Evolutionary conservation across 2,797 vertebrate genomes (phyloP), one percentile per base, ranked within the genome.

Genomic region (Enteromius unitaeniatus): DNA sequence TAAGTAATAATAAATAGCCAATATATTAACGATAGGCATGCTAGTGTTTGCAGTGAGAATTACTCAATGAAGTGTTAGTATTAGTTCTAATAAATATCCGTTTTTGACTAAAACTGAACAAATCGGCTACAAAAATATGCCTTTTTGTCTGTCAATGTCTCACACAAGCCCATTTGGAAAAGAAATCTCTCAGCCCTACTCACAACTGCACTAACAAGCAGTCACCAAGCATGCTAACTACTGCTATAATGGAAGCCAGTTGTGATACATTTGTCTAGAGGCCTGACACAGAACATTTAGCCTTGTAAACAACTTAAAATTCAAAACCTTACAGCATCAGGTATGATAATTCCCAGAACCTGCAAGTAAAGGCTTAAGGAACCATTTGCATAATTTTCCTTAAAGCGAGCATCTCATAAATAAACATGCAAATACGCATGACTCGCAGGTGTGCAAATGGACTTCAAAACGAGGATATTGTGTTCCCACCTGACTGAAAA

Each of bases 251-350:
- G 58, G 31, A 34, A 51, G 69, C 47, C 45, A 72, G 62, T 28
- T 26, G 40, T 10, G 45, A 19, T 49, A 42, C 53, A 74, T 65
- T 47, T 74, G 45, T 75, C 60, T 40, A 40, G 31, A 65, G 34
- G 70, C 23, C 72, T 6, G 21, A 8, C 69, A 23, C 70, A 82
- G 58, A 64, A 65, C 58, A 67, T 37, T 75, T 21, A 8, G 47
- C 15, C 28, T 67, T 5, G 60, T 82, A 67, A 82, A 81, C 79
- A 62, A 49, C 42, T 64, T 81, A 17, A 73, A 81, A 82, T 74
- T 65, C 81, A 42, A 21, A 82, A 75, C 19, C 42, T 28, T 31
- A 13, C 15, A 2, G 21, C 60, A 67, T 65, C 47, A 77, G 10
- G 34, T 76, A 51, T 3, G 4, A 31, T n/a, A 8, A 69, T 69